Base-by-base conservation (phyloP, 2,797 vertebrate genomes). In the Poeciliopsis infans region DNA sequence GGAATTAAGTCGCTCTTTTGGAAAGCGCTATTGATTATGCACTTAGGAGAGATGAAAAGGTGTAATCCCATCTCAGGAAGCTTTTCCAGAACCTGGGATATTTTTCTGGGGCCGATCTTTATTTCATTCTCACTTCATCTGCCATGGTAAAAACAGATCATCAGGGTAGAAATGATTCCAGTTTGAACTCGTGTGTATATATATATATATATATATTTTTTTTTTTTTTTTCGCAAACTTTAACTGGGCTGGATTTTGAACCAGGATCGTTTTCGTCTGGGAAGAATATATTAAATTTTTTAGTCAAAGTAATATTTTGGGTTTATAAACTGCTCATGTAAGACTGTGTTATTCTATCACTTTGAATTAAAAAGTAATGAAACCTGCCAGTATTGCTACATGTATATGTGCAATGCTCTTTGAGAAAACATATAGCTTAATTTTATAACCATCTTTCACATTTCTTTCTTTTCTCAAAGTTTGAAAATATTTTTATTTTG, bases 1-100 rank as follows among this genome's bases (percentile, higher is more conserved):
- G 51, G 31, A 15, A 61, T 47, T 23, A 76, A 47, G 47, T 46
- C 1, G 12, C 75, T 86, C 45, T 70, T 33, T 76, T 82, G 75
- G 82, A 81, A 82, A 70, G 25, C 68, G 4, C n/a, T 16, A 70
- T 45, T 43, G 64, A 68, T 41, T 68, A 68, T 41, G 11, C 20
- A 41, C 8, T 68, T 25, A 41, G 4, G 10, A 68, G 64, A 23
- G 15, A 68, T 39, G 8, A 68, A 25, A 23, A 68, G 36, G 36
- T 2, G 20, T 68, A 64, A 64, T 64, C 31, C 59, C 59, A 20
- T 18, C 1, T 64, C 18, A 36, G 3, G 61, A 64, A 64, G 39
- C 39, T 43, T 43, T 69, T 43, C 20, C 11, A 13, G 10, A 20
- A 69, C 8, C 12, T 69, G 23, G 11, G 66, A 69, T 68, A 39